Conservation (phyloP, 2,888 invertebrate genomes). For the Ceraclea dissimilis region DNA sequence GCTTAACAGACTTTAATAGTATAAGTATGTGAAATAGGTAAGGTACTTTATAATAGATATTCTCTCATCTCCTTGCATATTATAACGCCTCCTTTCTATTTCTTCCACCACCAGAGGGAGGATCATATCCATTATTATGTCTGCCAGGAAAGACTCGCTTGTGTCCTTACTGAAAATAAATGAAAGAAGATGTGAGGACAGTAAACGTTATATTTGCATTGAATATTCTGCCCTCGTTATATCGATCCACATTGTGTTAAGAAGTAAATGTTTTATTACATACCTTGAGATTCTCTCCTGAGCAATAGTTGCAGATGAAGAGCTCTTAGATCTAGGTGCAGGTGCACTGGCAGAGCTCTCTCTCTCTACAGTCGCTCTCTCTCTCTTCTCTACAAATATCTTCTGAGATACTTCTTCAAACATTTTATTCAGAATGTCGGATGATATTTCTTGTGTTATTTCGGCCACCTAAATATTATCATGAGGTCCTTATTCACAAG, state of each 20-base stretch:
- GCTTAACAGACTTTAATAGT: too few relatives aligned
- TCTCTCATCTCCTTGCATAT: too few relatives aligned
- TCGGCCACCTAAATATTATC: background rate
- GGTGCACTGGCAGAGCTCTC: too few relatives aligned
- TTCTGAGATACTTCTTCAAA: background rate
- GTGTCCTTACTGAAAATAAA: background rate
- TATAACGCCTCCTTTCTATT: conserved; percentile 7
- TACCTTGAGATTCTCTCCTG: too few relatives aligned
- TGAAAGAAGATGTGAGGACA: background rate
- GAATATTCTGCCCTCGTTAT: too few relatives aligned
- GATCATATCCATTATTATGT: conserved; percentile 8
- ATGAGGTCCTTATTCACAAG: too few relatives aligned
- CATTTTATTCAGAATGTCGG: background rate
- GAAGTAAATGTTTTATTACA: background rate
- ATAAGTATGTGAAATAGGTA: too few relatives aligned
- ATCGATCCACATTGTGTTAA: background rate
- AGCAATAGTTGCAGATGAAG: too few relatives aligned
- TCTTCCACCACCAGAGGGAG: conserved; percentile 6
- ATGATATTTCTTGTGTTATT: background rate
- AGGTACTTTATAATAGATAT: too few relatives aligned
- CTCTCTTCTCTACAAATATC: background rate
- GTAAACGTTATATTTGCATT: background rate
- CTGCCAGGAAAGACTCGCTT: conserved; percentile 5
- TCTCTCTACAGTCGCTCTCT: too few relatives aligned
- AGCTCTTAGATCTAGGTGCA: too few relatives aligned